Base-by-base conservation (phyloP, 2,113 vertebrate species). In the Herpailurus yagouaroundi region DNA sequence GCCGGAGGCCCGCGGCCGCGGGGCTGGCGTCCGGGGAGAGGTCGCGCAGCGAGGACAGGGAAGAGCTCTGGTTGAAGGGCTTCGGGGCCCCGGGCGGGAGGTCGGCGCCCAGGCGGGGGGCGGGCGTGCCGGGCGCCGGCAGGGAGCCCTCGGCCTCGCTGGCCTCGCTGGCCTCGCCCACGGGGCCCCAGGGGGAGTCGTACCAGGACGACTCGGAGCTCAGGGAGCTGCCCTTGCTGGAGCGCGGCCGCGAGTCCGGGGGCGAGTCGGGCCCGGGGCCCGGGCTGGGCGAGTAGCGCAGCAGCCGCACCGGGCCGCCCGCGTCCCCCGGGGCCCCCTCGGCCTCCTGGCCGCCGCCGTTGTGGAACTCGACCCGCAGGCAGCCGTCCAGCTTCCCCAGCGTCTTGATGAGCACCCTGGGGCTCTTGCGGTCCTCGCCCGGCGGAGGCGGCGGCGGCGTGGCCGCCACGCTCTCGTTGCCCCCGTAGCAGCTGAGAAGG, bases 191-290 rank as follows among this genome's bases (percentile, higher is more conserved):
- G 3, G 99, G 99, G 29, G 99, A 99, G 97, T 99, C 99, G 36
- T 99, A 99, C 99, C 99, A 99, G 4, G 99, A 99, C 12, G 99
- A 99, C 94, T 99, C 99, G 0, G 99, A 99, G 98, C 99, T 99
- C 81, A 99, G 98, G 0, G 99, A 99, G 98, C 99, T 99, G 52
- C 99, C 99, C 97, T 99, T 99, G 98, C 99, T 99, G 73, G 99
- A 99, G 86, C 99, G 99, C 92, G 99, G 69, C 92, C 98, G 31
- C 18, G 97, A 98, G 85, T 98, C 98, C 91, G 98, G 97, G 12
- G 98, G 98, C 33, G 98, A 98, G 7, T 97, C 98, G 15, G 99
- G 97, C 63, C 98, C 98, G 2, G 99, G 98, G 48, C 99, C 99
- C 96, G 98, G 87, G 10, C 99, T 98, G 27, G 99, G 99, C 0